Evolutionary conservation across 2,888 invertebrate genomes (phyloP).

Genomic region (Leucoptera coffeella): DNA sequence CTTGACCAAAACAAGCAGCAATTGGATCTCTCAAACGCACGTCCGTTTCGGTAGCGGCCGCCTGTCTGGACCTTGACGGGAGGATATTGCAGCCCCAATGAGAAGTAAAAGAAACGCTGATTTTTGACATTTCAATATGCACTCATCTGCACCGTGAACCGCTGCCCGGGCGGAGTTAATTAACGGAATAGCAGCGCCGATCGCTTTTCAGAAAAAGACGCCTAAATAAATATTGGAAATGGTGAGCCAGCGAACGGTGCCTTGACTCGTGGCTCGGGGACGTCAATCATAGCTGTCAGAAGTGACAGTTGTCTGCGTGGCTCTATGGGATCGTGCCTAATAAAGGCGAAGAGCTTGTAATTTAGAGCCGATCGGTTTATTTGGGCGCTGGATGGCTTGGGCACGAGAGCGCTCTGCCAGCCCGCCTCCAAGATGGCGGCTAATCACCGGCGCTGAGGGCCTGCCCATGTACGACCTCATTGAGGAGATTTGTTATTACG

Average conservation of each 20-base stretch:
- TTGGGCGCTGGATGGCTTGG: slow-evolving; percentile 51
- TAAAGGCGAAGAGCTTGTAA: slow-evolving; percentile 40
- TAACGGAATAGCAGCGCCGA: slow-evolving; percentile 13
- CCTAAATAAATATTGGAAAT: slow-evolving; percentile 3
- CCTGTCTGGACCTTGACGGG: slow-evolving; percentile 32
- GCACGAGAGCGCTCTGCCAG: slow-evolving; percentile 43
- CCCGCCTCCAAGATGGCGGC: slow-evolving; percentile 50
- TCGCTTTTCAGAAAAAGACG: slow-evolving; percentile 4
- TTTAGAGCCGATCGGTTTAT: slow-evolving; percentile 37
- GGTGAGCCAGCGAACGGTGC: slow-evolving; percentile 1
- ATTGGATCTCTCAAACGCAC: slow-evolving; percentile 30
- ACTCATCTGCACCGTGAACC: slow-evolving; percentile 25
- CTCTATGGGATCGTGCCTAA: slow-evolving; percentile 26
- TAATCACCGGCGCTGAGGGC: slow-evolving; percentile 45
- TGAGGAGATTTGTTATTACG: slow-evolving; percentile 50
- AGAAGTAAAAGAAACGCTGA: slow-evolving; percentile 43
- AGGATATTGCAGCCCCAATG: slow-evolving; percentile 45
- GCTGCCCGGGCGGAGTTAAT: slow-evolving; percentile 16
- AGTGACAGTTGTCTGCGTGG: slow-evolving; percentile 46
- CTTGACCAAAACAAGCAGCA: slow-evolving; percentile 33
- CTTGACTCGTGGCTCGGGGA: slow-evolving; percentile 40
- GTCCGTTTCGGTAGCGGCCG: slow-evolving; percentile 16
- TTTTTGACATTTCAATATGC: slow-evolving; percentile 49
- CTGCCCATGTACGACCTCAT: slow-evolving; percentile 51
- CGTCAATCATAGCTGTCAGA: slow-evolving; percentile 48